Evolutionary conservation across 2,113 vertebrate species (phyloP).

Genomic region (Malurus cyaneus): DNA sequence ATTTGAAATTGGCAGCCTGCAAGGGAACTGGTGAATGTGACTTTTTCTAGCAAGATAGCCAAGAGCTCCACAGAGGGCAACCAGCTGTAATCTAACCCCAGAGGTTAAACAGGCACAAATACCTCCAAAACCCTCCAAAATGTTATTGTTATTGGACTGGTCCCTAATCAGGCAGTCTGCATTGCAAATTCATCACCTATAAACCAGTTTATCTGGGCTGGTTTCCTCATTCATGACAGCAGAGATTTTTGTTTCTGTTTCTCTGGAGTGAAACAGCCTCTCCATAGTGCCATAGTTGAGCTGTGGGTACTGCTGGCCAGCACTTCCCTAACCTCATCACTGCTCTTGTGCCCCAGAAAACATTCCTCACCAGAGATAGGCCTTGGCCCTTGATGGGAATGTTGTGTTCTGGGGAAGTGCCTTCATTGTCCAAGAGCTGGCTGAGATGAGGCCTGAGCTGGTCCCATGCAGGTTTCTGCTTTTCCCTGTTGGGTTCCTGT

Average conservation of each 20-base stretch:
- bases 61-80: not conserved
- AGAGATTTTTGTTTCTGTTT: not conserved
- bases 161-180: not conserved
- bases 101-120: not conserved
- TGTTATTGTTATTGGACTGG: not conserved
- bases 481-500: not conserved
- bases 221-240: not conserved
- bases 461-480: not conserved
- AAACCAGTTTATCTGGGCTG: not conserved
- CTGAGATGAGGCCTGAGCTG: not conserved
- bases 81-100: not conserved
- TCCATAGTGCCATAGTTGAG: not conserved
- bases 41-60: not conserved
- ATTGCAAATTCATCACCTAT: not conserved
- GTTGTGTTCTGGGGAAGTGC: not conserved
- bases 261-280: not conserved
- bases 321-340: not conserved
- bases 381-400: not conserved
- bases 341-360: not conserved
- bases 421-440: not conserved
- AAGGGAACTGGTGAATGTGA: not conserved
- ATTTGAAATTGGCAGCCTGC: not conserved
- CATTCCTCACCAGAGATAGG: not conserved
- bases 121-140: not conserved
- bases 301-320: not conserved